These are phyloP conservation scores for Caenorhabditis sp. DNA, from an alignment of 2,888 invertebrate genomes.

Conservation along the genomic window DNA sequence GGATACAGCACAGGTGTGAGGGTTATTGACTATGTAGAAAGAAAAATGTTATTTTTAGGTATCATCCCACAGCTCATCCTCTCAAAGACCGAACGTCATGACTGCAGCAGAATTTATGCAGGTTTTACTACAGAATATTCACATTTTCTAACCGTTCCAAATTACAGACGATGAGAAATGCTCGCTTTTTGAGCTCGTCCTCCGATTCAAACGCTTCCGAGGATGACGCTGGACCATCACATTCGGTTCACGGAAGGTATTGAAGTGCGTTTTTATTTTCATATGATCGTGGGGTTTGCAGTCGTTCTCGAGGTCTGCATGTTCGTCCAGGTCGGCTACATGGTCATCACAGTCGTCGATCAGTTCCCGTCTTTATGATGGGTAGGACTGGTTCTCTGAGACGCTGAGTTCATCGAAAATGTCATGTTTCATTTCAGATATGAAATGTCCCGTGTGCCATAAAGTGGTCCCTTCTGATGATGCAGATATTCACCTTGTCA, in stretches of 20 bases:
- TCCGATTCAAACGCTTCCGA: constrained; percentile 71
- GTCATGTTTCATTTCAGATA: constrained; percentile 87
- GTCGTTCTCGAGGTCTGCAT: constrained; percentile 52
- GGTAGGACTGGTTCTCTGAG: constrained; percentile 54
- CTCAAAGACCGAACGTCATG: constrained; percentile 62
- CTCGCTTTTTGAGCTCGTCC: constrained; percentile 67
- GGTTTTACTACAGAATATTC: too few species aligned
- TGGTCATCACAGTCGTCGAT: constrained; percentile 68
- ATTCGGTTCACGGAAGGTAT: constrained; percentile 45
- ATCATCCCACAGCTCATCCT: constrained; percentile 46
- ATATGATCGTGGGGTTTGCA: background rate
- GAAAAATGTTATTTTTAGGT: constrained; percentile 13
- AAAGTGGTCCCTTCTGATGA: constrained; percentile 98
- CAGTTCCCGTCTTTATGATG: constrained; percentile 72
- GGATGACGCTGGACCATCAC: constrained; percentile 62
- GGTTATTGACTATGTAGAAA: background rate
- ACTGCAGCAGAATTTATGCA: constrained; percentile 69
- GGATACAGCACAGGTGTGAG: constrained; percentile 66
- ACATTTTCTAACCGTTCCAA: background rate
- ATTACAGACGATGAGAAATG: constrained; percentile 63
- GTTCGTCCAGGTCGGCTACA: constrained; percentile 63
- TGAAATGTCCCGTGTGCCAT: constrained; percentile 99
- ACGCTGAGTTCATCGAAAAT: background rate
- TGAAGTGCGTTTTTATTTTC: background rate
- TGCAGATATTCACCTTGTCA: constrained; percentile 98